Evolutionary conservation across 2,888 invertebrate genomes (phyloP), one percentile per base, ranked within the genome.

Genomic region (Phania funesta): DNA sequence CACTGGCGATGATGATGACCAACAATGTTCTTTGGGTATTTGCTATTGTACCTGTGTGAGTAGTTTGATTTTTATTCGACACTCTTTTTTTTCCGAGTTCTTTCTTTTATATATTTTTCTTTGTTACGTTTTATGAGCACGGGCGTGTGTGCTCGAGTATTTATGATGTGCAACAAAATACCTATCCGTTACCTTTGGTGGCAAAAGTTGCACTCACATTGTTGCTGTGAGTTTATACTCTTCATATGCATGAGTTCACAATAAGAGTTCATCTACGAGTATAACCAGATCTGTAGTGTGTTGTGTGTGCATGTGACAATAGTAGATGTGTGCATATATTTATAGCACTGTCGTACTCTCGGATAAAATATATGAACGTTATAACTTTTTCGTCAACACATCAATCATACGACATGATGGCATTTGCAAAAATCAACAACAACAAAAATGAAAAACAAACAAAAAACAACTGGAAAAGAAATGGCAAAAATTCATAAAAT

Each of bases 371-470:
- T 29, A 18, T 16, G 16, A 16, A 44, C 13, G 41, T 7, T n/a
- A n/a, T 16, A 16, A 9, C 13, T 16, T 18, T 58, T 65, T 56
- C 35, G 22, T 41, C 48, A 41, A 7, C 26, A 58, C 65, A 75
- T 75, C 75, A 75, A 75, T 67, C 75, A 75, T 75, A 67, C 48
- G 75, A 75, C 32, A 48, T 58, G 65, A 67, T 67, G 75, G 18
- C 65, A 50, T 67, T 67, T 50, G 48, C 44, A 58, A 67, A 58
- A 35, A 38, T 20, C 48, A 2, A 32, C 56, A 35, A 65, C 48
- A 18, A 58, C 46, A 56, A 75, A 16, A 62, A 65, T 18, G 38
- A 41, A 3, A 41, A 52, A 50, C 35, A 16, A 26, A 58, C 13
- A 38, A 7, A 26, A 50, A 52, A 52, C 52, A 22, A n/a, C 3